Percentiles rank a stretch among this genome's conserved stretches.
Conservation (phyloP, 64 coral and sea anemone genomes). For the Anthopleura sola region DNA sequence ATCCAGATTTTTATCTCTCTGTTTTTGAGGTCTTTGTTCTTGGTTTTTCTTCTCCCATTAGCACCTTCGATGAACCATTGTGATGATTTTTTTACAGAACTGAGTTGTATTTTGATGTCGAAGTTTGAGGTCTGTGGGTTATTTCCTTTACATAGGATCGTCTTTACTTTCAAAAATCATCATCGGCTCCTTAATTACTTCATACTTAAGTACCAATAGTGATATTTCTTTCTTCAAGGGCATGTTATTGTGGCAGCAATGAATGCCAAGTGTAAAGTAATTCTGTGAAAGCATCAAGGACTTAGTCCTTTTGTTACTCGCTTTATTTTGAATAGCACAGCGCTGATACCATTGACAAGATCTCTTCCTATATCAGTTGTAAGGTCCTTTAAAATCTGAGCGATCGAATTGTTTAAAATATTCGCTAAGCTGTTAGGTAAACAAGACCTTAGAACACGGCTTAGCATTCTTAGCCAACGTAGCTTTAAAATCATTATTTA, state of each 20-base stretch:
- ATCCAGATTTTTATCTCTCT: neutral
- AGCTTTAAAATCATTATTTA: neutral
- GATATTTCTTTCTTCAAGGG: neutral
- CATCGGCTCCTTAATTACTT: neutral
- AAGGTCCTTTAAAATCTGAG: neutral
- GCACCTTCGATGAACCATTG: neutral
- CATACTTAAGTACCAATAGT: neutral
- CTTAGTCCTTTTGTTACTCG: neutral
- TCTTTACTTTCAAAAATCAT: conserved; percentile 1
- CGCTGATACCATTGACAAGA: neutral
- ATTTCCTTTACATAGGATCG: neutral
- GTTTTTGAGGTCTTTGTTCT: neutral
- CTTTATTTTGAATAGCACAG: neutral
- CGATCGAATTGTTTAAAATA: conserved; percentile 10
- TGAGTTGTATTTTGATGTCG: neutral
- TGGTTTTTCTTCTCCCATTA: neutral
- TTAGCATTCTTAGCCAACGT: neutral
- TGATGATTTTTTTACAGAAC: neutral
- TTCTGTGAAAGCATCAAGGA: neutral
- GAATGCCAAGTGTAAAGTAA: neutral
- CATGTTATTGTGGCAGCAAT: neutral
- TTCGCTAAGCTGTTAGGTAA: conserved; percentile 2
- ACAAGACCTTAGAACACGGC: neutral
- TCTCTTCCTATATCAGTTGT: neutral
- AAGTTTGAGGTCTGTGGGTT: neutral